Conservation (phyloP, 2,888 invertebrate genomes). For the Willowsia nigromaculata region DNA sequence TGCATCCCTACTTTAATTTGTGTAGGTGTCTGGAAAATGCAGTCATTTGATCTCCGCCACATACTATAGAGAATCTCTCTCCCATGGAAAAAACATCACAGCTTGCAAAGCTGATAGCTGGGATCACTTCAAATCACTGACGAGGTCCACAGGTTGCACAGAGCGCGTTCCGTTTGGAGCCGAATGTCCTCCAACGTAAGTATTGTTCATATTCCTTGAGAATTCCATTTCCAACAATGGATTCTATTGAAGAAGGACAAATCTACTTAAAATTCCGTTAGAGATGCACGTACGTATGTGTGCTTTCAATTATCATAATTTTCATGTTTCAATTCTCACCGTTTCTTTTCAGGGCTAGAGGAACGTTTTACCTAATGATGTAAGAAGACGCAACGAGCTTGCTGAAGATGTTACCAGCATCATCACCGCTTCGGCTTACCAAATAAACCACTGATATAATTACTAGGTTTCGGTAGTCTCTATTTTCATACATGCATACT, state of each 20-base stretch:
- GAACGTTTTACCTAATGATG: constrained; percentile 73
- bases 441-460: neutral
- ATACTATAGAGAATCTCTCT: constrained; percentile 72
- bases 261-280: neutral
- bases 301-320: constrained; percentile 62
- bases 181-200: constrained; percentile 71
- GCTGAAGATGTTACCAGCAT: constrained; percentile 37
- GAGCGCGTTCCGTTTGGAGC: constrained; percentile 72
- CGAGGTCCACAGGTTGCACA: constrained; percentile 69
- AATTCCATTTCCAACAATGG: neutral
- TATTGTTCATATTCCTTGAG: constrained; percentile 20
- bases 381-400: constrained; percentile 43
- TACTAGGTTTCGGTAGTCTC: neutral
- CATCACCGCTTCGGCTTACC: constrained; percentile 3
- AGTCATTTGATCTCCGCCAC: constrained; percentile 72
- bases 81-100: constrained; percentile 70
- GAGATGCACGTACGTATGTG: neutral
- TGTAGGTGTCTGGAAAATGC: constrained; percentile 70
- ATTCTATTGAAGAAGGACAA: neutral
- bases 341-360: constrained; percentile 74
- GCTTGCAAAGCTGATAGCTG: constrained; percentile 73
- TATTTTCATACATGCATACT: neutral
- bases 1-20: neutral
- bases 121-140: constrained; percentile 70
- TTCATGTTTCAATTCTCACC: constrained; percentile 53